Conservation (phyloP, 2,113 vertebrate genomes). For the Trachemys scripta region DNA sequence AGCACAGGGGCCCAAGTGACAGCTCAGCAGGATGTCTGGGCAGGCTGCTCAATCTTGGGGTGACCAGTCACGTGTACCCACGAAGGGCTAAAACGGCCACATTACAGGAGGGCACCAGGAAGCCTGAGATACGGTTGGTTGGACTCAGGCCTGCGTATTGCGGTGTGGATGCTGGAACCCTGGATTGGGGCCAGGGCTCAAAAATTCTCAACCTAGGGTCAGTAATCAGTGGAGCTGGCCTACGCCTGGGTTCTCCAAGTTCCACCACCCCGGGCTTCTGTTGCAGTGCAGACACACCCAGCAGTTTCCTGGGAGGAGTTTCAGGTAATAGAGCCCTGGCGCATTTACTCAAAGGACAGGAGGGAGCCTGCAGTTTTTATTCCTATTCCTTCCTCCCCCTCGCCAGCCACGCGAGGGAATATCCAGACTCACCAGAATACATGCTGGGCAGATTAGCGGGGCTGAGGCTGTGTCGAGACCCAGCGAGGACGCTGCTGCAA, state of each 20-base stretch:
- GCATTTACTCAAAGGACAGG: not conserved
- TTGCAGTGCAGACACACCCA: not conserved
- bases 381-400: not conserved
- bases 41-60: not conserved
- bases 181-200: not conserved
- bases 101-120: too few species aligned
- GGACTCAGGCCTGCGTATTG: too few species aligned
- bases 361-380: not conserved
- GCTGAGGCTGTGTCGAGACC: not conserved
- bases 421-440: not conserved
- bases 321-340: not conserved
- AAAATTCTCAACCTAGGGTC: not conserved
- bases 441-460: not conserved
- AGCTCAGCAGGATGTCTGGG: not conserved
- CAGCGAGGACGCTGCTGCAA: not conserved
- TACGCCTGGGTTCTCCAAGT: not conserved
- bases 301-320: fast-evolving
- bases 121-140: too few species aligned
- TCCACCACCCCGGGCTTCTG: not conserved
- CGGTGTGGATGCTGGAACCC: not conserved
- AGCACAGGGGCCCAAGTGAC: not conserved
- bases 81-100: too few species aligned
- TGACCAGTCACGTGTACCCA: too few species aligned
- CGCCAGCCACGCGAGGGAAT: not conserved
- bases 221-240: not conserved